Evolutionary conservation across 2,797 vertebrate genomes (phyloP).

Genomic region (Triplophysa bombifrons): DNA sequence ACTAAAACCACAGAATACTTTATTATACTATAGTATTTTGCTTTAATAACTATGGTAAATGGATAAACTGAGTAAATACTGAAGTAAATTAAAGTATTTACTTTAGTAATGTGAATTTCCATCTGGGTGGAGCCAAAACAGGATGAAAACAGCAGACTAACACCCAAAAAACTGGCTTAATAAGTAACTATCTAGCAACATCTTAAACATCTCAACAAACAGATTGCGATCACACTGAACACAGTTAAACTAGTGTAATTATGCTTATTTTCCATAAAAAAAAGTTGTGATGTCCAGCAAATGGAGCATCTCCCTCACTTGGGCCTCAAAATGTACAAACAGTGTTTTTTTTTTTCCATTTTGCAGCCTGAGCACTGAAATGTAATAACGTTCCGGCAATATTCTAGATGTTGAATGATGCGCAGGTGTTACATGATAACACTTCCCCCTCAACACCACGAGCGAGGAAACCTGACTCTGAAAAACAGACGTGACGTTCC

Average conservation of each 20-base stretch:
- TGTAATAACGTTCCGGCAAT: not conserved
- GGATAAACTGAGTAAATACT: too few species aligned
- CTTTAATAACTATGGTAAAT: too few species aligned
- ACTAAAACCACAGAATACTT: too few species aligned
- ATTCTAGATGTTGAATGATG: slow-evolving; percentile 9
- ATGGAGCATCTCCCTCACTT: not conserved
- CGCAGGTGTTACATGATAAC: slow-evolving; percentile 43
- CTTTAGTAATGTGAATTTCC: too few species aligned
- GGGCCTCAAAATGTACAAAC: not conserved
- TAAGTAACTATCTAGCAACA: too few species aligned
- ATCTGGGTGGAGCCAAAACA: too few species aligned
- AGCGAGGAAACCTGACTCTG: slow-evolving; percentile 40
- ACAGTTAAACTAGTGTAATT: not conserved
- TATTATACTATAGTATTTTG: too few species aligned
- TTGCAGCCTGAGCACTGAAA: not conserved
- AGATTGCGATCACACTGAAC: not conserved
- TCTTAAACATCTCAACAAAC: not conserved
- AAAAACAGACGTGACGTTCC: slow-evolving; percentile 5
- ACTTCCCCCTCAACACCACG: slow-evolving; percentile 29
- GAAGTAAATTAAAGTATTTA: too few species aligned
- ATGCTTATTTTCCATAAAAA: too few species aligned
- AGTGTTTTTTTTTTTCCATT: not conserved
- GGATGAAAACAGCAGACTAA: too few species aligned
- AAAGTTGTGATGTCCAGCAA: not conserved
- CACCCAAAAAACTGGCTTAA: too few species aligned